Percentiles rank a stretch among this genome's conserved stretches.
phyloP scores from a whole-genome alignment of 2,797 vertebrate species.

The Dendrocincla fuliginosa region DNA sequence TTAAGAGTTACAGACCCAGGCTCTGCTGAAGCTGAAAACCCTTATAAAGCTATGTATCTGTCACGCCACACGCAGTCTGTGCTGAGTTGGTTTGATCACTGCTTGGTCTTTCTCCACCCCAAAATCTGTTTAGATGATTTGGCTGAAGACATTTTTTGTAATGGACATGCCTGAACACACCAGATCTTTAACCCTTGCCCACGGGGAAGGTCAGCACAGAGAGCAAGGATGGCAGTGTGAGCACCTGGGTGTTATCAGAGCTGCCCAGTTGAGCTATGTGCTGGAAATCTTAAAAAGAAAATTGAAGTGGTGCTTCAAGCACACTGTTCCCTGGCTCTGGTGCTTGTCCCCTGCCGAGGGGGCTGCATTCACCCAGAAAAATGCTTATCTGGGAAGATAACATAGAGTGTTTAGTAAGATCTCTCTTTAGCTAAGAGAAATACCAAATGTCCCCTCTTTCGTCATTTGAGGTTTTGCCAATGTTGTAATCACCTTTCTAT shows the following conservation, averaged over 20 bases:
- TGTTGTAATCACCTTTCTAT: constrained; percentile 38
- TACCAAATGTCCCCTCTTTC: constrained; percentile 26
- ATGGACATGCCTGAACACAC: neutral
- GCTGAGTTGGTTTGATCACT: neutral
- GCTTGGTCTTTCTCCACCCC: neutral
- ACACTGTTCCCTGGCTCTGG: neutral
- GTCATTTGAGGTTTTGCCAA: constrained; percentile 38
- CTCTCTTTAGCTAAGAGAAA: constrained; percentile 12
- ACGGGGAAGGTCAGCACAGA: neutral
- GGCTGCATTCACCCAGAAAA: neutral
- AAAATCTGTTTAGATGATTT: neutral
- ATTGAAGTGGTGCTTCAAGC: neutral
- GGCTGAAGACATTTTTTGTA: neutral
- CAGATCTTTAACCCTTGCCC: neutral
- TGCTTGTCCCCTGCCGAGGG: neutral
- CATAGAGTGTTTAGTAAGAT: neutral
- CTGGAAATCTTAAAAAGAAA: neutral
- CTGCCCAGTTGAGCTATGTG: neutral
- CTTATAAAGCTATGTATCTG: neutral
- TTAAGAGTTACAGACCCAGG: neutral
- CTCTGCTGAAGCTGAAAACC: neutral
- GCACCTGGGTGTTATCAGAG: neutral
- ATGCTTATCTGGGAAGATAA: neutral
- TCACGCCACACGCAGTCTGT: neutral
- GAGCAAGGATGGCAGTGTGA: neutral